Evolutionary conservation across 2,797 vertebrate genomes (phyloP).

Genomic region (Coccyzus lansbergi): DNA sequence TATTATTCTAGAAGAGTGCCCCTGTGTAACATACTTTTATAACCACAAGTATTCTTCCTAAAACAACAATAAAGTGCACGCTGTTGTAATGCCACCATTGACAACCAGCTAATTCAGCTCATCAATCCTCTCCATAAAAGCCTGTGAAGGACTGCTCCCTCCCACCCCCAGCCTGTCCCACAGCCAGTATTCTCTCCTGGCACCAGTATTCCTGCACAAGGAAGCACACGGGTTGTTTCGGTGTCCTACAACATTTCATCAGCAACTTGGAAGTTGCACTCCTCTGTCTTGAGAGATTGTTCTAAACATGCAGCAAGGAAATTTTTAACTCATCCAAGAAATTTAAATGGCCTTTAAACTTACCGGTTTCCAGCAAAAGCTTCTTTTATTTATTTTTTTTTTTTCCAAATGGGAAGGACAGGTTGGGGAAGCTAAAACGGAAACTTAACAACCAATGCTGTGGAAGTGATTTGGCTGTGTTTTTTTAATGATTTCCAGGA

Average conservation of each 20-base stretch:
- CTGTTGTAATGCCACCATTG: neutral
- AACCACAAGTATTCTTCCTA: slow-evolving; percentile 37
- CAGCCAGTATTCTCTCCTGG: neutral
- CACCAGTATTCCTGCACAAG: neutral
- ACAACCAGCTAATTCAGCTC: slow-evolving; percentile 4
- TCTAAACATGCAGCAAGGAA: neutral
- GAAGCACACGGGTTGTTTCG: neutral
- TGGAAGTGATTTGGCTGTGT: slow-evolving; percentile 39
- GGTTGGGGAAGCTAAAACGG: slow-evolving; percentile 13
- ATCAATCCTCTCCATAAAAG: neutral
- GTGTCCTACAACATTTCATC: neutral
- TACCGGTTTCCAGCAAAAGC: neutral
- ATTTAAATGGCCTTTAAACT: slow-evolving; percentile 4
- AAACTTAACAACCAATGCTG: slow-evolving; percentile 11
- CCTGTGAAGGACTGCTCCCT: neutral
- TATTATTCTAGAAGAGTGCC: slow-evolving; percentile 23
- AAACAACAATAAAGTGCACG: slow-evolving; percentile 48
- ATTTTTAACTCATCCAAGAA: slow-evolving; percentile 22
- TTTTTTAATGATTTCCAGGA: slow-evolving; percentile 58
- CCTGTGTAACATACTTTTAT: neutral
- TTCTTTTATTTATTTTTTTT: neutral
- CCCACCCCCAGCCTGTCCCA: neutral
- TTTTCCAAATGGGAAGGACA: neutral
- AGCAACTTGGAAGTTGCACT: slow-evolving; percentile 5
- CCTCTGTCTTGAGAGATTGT: neutral